Conservation (phyloP, 2,797 vertebrate species). For the Orestias chungarensis region DNA sequence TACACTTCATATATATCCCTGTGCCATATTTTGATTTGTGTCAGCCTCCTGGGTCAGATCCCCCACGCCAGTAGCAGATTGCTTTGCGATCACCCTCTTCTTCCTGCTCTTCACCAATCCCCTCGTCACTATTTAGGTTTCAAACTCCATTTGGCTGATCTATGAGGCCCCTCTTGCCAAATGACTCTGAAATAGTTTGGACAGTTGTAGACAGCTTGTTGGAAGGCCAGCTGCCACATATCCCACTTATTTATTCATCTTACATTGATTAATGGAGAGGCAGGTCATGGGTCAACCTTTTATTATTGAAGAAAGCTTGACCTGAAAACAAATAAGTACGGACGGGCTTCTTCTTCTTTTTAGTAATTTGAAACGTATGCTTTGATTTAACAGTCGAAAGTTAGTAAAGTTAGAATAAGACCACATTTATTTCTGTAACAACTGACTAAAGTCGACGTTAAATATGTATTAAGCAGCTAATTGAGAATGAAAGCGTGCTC, state of each 20-base stretch:
- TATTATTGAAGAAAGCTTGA: constrained; percentile 70
- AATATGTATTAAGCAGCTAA: constrained; percentile 28
- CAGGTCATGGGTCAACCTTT: constrained; percentile 77
- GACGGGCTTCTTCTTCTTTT: constrained; percentile 17
- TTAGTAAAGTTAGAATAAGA: constrained; percentile 24
- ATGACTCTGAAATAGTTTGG: constrained; percentile 79
- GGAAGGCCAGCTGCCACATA: constrained; percentile 78
- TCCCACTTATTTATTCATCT: constrained; percentile 79
- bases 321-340: constrained; percentile 75
- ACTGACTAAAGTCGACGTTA: constrained; percentile 12
- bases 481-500: constrained; percentile 17
- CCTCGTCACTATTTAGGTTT: constrained; percentile 82
- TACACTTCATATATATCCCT: constrained; percentile 20
- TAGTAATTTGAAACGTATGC: constrained; percentile 47
- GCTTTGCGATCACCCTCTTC: constrained; percentile 55
- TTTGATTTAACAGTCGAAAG: constrained; percentile 45
- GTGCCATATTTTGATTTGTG: constrained; percentile 14
- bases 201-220: constrained; percentile 81
- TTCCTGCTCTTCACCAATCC: constrained; percentile 70
- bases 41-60: constrained; percentile 51
- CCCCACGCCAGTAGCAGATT: constrained; percentile 76
- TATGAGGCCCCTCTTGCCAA: constrained; percentile 69
- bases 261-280: constrained; percentile 79
- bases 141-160: constrained; percentile 80
- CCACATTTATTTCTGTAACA: constrained; percentile 25